These are phyloP conservation scores for Garra rufa DNA, from an alignment of 2,113 vertebrate genomes.

Conservation along the genomic window DNA sequence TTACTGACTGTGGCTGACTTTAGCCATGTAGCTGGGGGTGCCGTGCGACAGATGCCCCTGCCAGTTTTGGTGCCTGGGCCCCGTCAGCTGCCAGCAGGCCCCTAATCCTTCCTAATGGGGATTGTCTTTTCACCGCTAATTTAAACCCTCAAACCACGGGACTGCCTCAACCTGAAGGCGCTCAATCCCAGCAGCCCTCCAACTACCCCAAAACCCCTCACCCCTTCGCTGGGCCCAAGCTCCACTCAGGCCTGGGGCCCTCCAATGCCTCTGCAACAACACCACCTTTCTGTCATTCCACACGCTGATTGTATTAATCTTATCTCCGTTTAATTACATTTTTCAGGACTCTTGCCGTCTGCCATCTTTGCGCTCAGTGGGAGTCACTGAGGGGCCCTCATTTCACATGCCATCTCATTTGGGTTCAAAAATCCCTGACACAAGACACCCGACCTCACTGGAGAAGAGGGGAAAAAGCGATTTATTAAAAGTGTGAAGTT, in stretches of 20 bases:
- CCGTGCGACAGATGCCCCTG: slow-evolving; percentile 78
- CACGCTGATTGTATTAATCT: slow-evolving; percentile 79
- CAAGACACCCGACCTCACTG: slow-evolving; percentile 55
- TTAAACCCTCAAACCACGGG: slow-evolving; percentile 81
- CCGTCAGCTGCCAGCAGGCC: slow-evolving; percentile 76
- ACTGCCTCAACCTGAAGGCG: slow-evolving; percentile 76
- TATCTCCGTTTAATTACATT: slow-evolving; percentile 84
- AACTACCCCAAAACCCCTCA: slow-evolving; percentile 36
- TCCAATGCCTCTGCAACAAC: slow-evolving; percentile 74
- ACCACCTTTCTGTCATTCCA: slow-evolving; percentile 81
- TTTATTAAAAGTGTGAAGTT: neutral
- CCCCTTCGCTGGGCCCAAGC: slow-evolving; percentile 45
- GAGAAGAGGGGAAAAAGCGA: neutral
- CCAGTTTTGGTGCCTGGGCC: slow-evolving; percentile 70
- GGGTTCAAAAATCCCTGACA: slow-evolving; percentile 74
- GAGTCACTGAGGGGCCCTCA: slow-evolving; percentile 75
- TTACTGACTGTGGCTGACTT: slow-evolving; percentile 69
- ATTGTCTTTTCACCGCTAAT: slow-evolving; percentile 82
- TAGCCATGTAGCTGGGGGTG: slow-evolving; percentile 74
- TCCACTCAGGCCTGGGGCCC: slow-evolving; percentile 52
- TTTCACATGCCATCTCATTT: slow-evolving; percentile 78
- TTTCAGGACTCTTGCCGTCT: slow-evolving; percentile 80
- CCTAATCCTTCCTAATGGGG: slow-evolving; percentile 85
- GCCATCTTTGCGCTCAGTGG: slow-evolving; percentile 79
- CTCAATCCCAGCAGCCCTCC: slow-evolving; percentile 74